Conservation (phyloP, 2,797 vertebrate genomes). For the Garrulus glandarius region DNA sequence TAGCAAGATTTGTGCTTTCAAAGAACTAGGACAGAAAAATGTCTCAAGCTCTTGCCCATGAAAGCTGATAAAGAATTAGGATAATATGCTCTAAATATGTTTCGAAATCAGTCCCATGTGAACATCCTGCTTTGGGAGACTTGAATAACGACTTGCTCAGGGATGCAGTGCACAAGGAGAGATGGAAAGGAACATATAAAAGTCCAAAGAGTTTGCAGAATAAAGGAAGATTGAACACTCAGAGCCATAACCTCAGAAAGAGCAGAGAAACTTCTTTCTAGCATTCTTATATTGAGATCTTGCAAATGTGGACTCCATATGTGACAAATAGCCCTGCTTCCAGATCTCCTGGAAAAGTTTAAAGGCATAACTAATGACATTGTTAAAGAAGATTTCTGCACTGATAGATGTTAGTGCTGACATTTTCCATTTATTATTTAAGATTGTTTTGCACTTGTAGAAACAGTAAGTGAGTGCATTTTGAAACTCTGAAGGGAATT, state of each 20-base stretch:
- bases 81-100: neutral
- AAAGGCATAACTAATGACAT: neutral
- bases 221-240: neutral
- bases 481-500: neutral
- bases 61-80: neutral
- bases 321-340: neutral
- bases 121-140: neutral
- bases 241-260: neutral
- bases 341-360: neutral
- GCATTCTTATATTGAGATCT: neutral
- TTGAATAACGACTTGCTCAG: neutral
- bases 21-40: neutral
- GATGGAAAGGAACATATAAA: neutral
- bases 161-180: neutral
- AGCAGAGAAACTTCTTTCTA: neutral
- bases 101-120: neutral
- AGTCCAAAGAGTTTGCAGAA: neutral
- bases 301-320: neutral
- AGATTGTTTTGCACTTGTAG: neutral
- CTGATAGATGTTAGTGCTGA: constrained; percentile 8
- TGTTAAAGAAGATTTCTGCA: neutral
- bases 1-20: neutral
- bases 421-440: constrained; percentile 26
- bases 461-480: neutral
- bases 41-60: neutral